These are phyloP conservation scores for Scolopax bukidnonensis DNA, from an alignment of 2,797 vertebrate species.

Conservation along the genomic window DNA sequence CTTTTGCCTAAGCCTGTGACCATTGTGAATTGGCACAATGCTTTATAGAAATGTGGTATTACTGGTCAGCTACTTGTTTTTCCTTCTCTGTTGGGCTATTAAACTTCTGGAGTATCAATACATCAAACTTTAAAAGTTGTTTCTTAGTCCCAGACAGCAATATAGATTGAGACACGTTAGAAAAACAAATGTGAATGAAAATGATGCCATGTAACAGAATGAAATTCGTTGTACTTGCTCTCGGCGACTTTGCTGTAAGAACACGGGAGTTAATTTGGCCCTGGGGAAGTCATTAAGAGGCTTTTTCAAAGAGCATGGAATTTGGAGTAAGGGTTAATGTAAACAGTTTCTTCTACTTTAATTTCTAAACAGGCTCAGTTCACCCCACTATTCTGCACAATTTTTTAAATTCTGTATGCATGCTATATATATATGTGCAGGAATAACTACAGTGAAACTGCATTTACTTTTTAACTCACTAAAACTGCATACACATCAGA, in stretches of 20 bases:
- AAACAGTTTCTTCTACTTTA: conserved; percentile 7
- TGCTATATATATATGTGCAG: neutral
- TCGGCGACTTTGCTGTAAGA: neutral
- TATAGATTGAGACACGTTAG: neutral
- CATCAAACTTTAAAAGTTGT: neutral
- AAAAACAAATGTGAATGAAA: neutral
- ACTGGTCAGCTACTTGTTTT: neutral
- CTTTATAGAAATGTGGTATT: neutral
- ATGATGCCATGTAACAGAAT: neutral
- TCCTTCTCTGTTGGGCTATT: neutral
- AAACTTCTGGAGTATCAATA: neutral
- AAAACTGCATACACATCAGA: neutral
- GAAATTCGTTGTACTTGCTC: neutral
- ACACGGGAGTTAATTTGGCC: neutral
- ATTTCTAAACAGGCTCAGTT: neutral
- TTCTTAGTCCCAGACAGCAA: neutral
- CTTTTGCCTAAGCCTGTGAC: neutral
- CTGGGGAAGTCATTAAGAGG: neutral
- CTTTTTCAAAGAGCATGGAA: conserved; percentile 1
- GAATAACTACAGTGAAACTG: neutral
- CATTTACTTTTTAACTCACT: neutral
- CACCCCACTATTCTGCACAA: neutral
- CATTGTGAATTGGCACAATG: neutral
- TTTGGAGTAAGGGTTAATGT: neutral
- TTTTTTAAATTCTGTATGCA: neutral